A percentile compares a stretch with the other conserved stretches of the same genome.
Evolutionary conservation across 2,113 vertebrate genomes (phyloP).

Genomic region (Pterocles burchelli): DNA sequence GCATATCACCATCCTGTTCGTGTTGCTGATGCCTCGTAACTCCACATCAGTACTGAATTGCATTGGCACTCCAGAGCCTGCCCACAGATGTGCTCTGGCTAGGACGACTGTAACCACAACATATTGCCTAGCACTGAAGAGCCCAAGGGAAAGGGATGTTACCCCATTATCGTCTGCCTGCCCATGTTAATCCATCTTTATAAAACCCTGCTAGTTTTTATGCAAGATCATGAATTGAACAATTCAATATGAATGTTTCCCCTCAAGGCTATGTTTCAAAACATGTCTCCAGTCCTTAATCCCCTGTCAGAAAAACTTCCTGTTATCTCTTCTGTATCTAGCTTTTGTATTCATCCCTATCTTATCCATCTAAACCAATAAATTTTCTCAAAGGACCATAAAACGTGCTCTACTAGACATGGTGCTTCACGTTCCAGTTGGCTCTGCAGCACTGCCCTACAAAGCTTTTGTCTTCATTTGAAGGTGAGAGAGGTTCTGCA

Average conservation of each 20-base stretch:
- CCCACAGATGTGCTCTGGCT: not conserved
- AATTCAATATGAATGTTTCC: not conserved
- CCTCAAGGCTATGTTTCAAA: not conserved
- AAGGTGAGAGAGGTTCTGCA: not conserved
- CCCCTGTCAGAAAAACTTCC: conserved; percentile 18
- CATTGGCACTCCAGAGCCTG: not conserved
- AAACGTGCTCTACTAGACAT: not conserved
- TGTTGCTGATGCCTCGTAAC: not conserved
- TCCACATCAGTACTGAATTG: not conserved
- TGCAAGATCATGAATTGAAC: not conserved
- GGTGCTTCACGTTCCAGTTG: not conserved
- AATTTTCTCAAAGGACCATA: not conserved
- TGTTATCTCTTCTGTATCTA: conserved; percentile 19
- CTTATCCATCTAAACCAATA: conserved; percentile 3
- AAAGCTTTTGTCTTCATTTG: not conserved
- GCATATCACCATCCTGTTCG: not conserved
- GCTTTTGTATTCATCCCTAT: not conserved
- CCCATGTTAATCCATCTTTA: not conserved
- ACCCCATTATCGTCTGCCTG: not conserved
- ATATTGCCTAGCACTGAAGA: not conserved
- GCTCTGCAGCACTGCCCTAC: not conserved
- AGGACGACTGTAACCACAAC: not conserved
- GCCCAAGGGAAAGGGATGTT: not conserved
- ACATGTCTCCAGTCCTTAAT: not conserved
- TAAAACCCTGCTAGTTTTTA: not conserved